A percentile compares a stretch with the other conserved stretches of the same genome.
These are phyloP conservation scores for Acanthopagrus latus DNA, from an alignment of 2,797 vertebrate species.

Conservation along the genomic window DNA sequence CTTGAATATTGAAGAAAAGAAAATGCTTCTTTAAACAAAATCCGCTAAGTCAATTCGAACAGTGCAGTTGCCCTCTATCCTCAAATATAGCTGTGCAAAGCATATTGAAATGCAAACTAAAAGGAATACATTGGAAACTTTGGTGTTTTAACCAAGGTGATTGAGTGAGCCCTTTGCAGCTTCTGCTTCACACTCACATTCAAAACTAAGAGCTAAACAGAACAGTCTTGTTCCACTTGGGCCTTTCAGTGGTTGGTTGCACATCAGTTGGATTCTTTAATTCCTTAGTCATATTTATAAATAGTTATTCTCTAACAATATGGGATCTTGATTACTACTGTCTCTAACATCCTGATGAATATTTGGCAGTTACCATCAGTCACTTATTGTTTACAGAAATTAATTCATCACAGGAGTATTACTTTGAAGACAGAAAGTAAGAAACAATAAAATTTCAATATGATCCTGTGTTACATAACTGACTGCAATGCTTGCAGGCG, in stretches of 20 bases:
- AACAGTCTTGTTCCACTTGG: slow-evolving; percentile 1
- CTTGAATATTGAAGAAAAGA: neutral
- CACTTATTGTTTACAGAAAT: slow-evolving; percentile 9
- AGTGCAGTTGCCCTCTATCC: neutral
- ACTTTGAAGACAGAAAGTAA: slow-evolving; percentile 24
- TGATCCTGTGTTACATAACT: slow-evolving; percentile 39
- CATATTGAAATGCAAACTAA: neutral
- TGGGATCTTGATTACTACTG: neutral
- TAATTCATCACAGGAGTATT: neutral
- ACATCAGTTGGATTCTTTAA: neutral
- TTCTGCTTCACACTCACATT: neutral
- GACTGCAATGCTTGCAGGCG: slow-evolving; percentile 44
- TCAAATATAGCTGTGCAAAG: neutral
- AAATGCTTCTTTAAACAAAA: neutral
- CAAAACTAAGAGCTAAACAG: slow-evolving; percentile 5
- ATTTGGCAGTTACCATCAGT: neutral
- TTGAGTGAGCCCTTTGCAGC: slow-evolving; percentile 10
- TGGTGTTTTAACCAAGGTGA: slow-evolving; percentile 12
- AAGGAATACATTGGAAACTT: neutral
- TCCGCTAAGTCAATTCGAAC: neutral
- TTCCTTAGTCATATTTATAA: neutral
- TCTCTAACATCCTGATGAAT: neutral
- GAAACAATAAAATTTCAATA: slow-evolving; percentile 32
- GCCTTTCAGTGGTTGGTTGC: neutral
- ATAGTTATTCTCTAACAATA: neutral